These are phyloP conservation scores for Arctia plantaginis DNA, from an alignment of 2,888 invertebrate species.

Conservation along the genomic window DNA sequence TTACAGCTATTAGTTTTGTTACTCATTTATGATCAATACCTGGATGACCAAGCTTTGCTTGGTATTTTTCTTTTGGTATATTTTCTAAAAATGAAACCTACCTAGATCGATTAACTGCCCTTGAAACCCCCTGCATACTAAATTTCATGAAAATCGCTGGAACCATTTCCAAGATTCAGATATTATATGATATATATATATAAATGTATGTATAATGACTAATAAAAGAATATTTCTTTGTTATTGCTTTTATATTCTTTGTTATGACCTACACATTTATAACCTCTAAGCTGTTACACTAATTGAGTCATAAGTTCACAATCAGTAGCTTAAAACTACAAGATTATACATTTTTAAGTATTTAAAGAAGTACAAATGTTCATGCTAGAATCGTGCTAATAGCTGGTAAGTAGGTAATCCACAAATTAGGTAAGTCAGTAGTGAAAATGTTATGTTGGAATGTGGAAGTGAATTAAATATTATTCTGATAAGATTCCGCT, in stretches of 20 bases:
- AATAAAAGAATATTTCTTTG: no score
- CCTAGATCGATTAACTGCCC: no score
- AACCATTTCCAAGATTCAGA: no score
- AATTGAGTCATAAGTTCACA: no score
- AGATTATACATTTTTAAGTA: neutral
- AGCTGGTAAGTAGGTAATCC: slow-evolving; percentile 2
- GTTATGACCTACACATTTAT: neutral
- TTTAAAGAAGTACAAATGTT: neutral
- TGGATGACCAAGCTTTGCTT: no score
- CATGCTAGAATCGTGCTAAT: neutral
- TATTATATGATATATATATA: no score
- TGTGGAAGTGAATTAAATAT: neutral
- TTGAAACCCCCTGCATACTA: no score
- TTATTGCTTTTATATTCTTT: neutral
- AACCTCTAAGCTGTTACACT: neutral
- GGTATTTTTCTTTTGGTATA: no score
- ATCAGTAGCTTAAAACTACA: neutral
- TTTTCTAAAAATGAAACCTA: no score
- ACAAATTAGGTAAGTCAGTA: slow-evolving; percentile 6
- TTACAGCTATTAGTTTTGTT: neutral
- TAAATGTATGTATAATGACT: no score
- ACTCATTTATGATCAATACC: neutral
- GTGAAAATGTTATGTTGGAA: slow-evolving; percentile 6
- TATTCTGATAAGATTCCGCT: slow-evolving; percentile 1
- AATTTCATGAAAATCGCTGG: no score